These are phyloP conservation scores for Oceanodroma tethys DNA, from an alignment of 2,113 vertebrate genomes.

Conservation along the genomic window DNA sequence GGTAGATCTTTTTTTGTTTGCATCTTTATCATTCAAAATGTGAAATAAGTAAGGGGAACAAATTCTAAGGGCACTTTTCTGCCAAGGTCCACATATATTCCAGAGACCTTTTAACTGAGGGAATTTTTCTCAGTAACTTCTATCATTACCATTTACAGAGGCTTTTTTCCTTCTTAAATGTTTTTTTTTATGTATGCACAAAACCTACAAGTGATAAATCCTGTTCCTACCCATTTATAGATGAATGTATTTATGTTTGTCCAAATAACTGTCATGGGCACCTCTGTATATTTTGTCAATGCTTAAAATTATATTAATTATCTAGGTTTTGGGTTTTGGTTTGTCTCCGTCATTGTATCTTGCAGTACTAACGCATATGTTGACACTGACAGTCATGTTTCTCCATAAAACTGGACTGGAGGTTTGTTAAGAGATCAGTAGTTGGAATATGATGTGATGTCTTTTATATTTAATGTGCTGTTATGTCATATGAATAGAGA, in stretches of 20 bases:
- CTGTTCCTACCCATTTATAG: background rate
- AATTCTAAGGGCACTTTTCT: background rate
- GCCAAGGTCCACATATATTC: background rate
- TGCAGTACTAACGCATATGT: background rate
- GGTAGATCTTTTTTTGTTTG: slow-evolving; percentile 53
- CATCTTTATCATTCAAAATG: background rate
- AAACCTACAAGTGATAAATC: background rate
- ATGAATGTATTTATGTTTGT: background rate
- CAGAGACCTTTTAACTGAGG: background rate
- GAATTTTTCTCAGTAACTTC: background rate
- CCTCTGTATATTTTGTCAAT: background rate
- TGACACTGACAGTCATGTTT: background rate
- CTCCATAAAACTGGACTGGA: background rate
- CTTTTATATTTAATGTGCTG: background rate
- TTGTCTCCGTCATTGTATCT: background rate
- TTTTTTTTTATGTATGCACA: background rate
- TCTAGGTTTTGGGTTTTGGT: background rate
- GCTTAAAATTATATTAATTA: background rate
- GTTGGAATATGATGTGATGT: background rate
- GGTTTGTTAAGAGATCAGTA: background rate
- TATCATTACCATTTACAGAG: background rate
- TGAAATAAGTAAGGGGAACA: background rate
- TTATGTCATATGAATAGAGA: background rate
- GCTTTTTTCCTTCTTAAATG: background rate
- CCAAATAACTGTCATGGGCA: background rate